phyloP scores from a whole-genome alignment of 2,113 vertebrate species.

The Perognathus longimembris region DNA sequence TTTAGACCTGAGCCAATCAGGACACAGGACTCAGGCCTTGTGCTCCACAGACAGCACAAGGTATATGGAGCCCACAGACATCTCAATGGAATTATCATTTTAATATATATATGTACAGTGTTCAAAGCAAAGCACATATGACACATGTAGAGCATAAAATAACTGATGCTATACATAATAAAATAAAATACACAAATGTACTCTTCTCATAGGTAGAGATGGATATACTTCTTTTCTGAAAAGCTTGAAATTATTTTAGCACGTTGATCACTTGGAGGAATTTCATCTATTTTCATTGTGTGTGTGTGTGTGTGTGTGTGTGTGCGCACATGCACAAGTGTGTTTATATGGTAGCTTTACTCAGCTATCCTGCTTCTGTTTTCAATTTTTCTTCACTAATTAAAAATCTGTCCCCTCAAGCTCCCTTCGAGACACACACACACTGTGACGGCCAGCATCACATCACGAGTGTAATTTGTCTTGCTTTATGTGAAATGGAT shows the following conservation, averaged over 20 bases:
- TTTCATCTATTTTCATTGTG: background rate
- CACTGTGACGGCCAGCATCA: background rate
- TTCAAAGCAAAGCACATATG: background rate
- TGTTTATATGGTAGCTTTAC: background rate
- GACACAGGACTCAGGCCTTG: background rate
- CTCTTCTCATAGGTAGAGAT: background rate
- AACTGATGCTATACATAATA: background rate
- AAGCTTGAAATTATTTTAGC: background rate
- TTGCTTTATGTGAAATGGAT: background rate
- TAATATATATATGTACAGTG: background rate
- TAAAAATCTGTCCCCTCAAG: background rate
- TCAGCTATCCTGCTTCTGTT: background rate
- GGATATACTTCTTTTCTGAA: background rate
- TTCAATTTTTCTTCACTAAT: conserved; percentile 58
- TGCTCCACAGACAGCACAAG: background rate
- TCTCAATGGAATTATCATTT: background rate
- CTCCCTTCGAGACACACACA: background rate
- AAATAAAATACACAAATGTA: background rate
- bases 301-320: background rate
- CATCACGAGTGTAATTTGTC: background rate
- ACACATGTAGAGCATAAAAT: background rate
- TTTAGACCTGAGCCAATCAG: background rate
- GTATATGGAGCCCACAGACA: background rate
- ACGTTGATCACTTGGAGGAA: background rate
- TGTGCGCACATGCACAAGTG: background rate